Evolutionary conservation across 1,140 invertebrate genomes (phyloP).

Genomic region (Hycleus phaleratus): DNA sequence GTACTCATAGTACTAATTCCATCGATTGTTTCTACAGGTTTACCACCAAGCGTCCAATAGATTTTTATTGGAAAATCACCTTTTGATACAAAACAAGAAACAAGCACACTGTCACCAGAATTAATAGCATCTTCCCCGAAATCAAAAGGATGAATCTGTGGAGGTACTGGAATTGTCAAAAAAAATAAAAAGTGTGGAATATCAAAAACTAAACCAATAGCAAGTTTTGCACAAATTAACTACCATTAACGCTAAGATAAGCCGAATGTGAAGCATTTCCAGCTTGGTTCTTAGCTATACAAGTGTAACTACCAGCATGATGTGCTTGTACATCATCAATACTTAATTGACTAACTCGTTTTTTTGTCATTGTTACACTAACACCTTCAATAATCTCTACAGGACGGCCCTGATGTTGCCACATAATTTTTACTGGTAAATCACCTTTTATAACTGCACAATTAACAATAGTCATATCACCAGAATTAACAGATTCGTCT

Average conservation of each 20-base stretch:
- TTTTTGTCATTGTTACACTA: constrained; percentile 50
- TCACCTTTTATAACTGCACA: constrained; percentile 59
- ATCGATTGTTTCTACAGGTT: constrained; percentile 40
- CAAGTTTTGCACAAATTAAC: background rate
- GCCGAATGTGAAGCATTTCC: constrained; percentile 51
- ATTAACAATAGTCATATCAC: constrained; percentile 45
- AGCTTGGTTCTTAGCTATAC: constrained; percentile 55
- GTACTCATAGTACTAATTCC: constrained; percentile 39
- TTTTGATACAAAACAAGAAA: constrained; percentile 56
- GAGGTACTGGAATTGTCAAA: constrained; percentile 56
- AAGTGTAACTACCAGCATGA: constrained; percentile 59
- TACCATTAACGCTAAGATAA: constrained; percentile 54
- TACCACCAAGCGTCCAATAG: constrained; percentile 53
- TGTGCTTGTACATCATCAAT: constrained; percentile 54
- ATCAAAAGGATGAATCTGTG: constrained; percentile 54
- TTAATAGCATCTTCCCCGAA: constrained; percentile 58
- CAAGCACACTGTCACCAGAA: constrained; percentile 55
- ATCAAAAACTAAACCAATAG: background rate
- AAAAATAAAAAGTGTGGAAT: constrained; percentile 7
- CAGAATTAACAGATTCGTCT: constrained; percentile 44
- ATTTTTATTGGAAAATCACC: constrained; percentile 62
- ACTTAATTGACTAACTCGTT: constrained; percentile 54
- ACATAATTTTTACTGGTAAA: constrained; percentile 53
- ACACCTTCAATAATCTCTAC: constrained; percentile 43
- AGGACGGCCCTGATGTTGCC: constrained; percentile 55